Evolutionary conservation across 1,140 invertebrate species (phyloP).

Genomic region (Meloidogyne hapla): DNA sequence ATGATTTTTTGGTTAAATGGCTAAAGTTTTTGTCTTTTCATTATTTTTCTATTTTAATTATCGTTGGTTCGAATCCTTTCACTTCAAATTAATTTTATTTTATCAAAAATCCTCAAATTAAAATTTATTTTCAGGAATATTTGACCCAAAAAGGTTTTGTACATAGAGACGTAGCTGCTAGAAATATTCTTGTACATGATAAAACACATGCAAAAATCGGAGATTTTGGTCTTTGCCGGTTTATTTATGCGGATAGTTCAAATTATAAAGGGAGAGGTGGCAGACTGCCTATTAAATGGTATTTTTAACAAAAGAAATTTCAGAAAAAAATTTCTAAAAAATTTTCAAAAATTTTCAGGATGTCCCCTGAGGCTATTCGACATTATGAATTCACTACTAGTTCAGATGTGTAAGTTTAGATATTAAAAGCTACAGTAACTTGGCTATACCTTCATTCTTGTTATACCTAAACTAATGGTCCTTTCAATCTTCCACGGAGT

Average conservation of each 20-base stretch:
- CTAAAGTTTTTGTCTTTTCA: too few species aligned
- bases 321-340: not conserved
- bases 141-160: slow-evolving; percentile 67
- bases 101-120: not conserved
- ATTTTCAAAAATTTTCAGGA: slow-evolving; percentile 41
- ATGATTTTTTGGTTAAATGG: too few species aligned
- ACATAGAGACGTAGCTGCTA: slow-evolving; percentile 66
- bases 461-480: too few species aligned
- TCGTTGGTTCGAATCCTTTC: too few species aligned
- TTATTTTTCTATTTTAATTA: too few species aligned
- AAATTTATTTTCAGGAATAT: slow-evolving; percentile 59
- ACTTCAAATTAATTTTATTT: not conserved
- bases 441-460: too few species aligned
- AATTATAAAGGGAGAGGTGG: slow-evolving; percentile 66
- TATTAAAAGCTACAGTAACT: too few species aligned
- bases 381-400: slow-evolving; percentile 66
- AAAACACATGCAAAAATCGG: slow-evolving; percentile 63
- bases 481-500: too few species aligned
- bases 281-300: slow-evolving; percentile 66
- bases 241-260: slow-evolving; percentile 65
- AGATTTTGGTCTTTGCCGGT: slow-evolving; percentile 67
- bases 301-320: slow-evolving; percentile 42
- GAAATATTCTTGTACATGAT: slow-evolving; percentile 67
- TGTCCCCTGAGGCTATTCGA: slow-evolving; percentile 66
- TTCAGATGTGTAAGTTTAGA: slow-evolving; percentile 66